Evolutionary conservation across 2,888 invertebrate species (phyloP), one percentile per base, ranked within the genome.

Genomic region (Tinea semifulvella): DNA sequence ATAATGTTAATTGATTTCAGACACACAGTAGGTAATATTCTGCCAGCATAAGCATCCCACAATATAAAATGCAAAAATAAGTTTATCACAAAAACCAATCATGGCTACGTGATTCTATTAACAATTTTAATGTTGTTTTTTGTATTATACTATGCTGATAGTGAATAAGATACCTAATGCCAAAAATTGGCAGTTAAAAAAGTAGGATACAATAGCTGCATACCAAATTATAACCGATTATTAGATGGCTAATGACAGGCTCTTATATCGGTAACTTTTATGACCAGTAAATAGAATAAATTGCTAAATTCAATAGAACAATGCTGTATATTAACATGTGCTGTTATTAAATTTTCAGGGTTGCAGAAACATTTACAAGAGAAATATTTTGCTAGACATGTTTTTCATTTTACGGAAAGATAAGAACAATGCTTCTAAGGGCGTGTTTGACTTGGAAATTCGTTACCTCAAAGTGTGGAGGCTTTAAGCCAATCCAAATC

Each of bases 61-160:
- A 52, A 46, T 52, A 49, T 54, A 50, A 50, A 48, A 52, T 47
- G 51, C 50, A 58, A 63, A 63, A 61, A 58, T 59, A 54, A 52
- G 56, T 55, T 60, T 65, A 65, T 67, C 62, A 52, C 55, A 61
- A 65, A 63, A 72, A 65, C 59, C 61, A 63, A 45, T 45, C 45
- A 74, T 68, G 60, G 53, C 56, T 61, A 73, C 75, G 74, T 74
- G 75, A 72, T 68, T 75, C 68, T 63, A 75, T 76, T 73, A 67
- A 63, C 56, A 62, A 39, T 64, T 65, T 53, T 59, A 58, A 60
- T 59, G 59, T 48, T 36, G 58, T 67, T 68, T 68, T 68, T 63
- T 50, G 48, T 44, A 59, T 60, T 51, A 42, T 42, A 36, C 31
- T 31, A 22, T 31, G 26, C 35, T 28, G 38, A 38, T 42, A n/a